Base-by-base conservation (phyloP, 2,888 invertebrate genomes). In the Cryptocheilus praepositus region DNA sequence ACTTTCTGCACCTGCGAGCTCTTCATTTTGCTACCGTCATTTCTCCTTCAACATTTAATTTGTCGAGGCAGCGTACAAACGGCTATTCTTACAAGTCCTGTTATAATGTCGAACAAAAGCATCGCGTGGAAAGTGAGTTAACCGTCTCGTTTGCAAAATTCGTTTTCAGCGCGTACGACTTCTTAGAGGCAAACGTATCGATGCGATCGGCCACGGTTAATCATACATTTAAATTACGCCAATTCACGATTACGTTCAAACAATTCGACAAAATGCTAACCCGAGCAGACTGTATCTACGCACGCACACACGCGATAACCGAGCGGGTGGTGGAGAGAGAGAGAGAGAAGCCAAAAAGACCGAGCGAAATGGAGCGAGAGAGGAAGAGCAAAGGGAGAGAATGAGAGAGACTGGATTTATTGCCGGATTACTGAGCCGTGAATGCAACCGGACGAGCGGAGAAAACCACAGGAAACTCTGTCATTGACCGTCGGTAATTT, bases 141-240 rank as follows among this genome's bases (percentile, higher is more conserved):
- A 36, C 36, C 36, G 36, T 11, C 4, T 36, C 36, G 36, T 36
- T 36, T 36, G 36, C 8, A 36, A 11, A 7, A 36, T 11, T 36
- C 13, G 11, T 36, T 36, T 7, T 2, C 2, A 25, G 25, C 36
- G 36, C 36, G 8, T 36, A 1, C 36, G 36, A 25, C 25, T 2
- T 5, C 25, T 2, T 25, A 5, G 25, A 25, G 3, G 2, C 25
- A 5, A 25, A 36, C 7, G 36, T 7, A 36, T 36, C 36, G 36
- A 64, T 18, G 28, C 46, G 28, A 58, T 36, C 55, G 64, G 62
- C 58, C 64, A 79, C 65, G 76, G 76, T 81, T 81, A 81, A 83
- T 81, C 84, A 74, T 74, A 79, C 75, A 73, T 81, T 83, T 79
- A 81, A 82, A 83, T 83, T 81, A 77, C 81, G 77, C 78, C 77